These are phyloP conservation scores for Thrips palmi DNA, from an alignment of 1,140 invertebrate species.

Conservation along the genomic window DNA sequence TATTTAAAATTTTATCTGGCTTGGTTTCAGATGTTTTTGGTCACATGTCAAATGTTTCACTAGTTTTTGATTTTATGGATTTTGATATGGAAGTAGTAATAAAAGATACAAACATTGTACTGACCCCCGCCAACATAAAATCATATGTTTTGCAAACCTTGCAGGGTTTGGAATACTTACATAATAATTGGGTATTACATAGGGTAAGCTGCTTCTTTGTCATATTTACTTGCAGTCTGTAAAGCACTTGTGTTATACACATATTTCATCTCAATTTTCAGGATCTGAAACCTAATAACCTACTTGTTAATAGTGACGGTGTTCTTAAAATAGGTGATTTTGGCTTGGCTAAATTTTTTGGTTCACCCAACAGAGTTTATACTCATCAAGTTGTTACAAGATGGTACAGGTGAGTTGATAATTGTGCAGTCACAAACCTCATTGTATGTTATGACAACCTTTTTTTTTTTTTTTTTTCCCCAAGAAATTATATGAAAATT, in stretches of 20 bases:
- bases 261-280: slow-evolving; percentile 19
- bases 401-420: slow-evolving; percentile 54
- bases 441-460: too few relatives aligned
- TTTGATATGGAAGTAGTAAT: slow-evolving; percentile 93
- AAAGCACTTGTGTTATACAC: background rate
- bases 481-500: too few relatives aligned
- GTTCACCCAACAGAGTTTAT: slow-evolving; percentile 88
- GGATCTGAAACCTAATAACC: slow-evolving; percentile 98
- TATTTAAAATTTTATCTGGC: slow-evolving; percentile 24
- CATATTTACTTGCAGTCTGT: background rate
- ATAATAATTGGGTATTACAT: slow-evolving; percentile 93
- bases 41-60: slow-evolving; percentile 92
- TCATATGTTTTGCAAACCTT: slow-evolving; percentile 90
- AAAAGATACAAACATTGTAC: slow-evolving; percentile 69
- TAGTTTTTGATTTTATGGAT: slow-evolving; percentile 99
- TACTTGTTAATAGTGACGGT: slow-evolving; percentile 82
- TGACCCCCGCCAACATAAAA: slow-evolving; percentile 88
- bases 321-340: slow-evolving; percentile 96
- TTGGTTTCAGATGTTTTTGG: slow-evolving; percentile 94
- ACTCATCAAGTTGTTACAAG: slow-evolving; percentile 97
- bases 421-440: too few relatives aligned
- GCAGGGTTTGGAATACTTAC: slow-evolving; percentile 87
- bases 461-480: slow-evolving; percentile 4
- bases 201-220: slow-evolving; percentile 30
- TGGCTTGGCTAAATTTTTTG: slow-evolving; percentile 92